Percentiles rank a stretch among this genome's conserved stretches.
Conservation (phyloP, 2,888 invertebrate genomes). For the Rhorus exstirpatorius region DNA sequence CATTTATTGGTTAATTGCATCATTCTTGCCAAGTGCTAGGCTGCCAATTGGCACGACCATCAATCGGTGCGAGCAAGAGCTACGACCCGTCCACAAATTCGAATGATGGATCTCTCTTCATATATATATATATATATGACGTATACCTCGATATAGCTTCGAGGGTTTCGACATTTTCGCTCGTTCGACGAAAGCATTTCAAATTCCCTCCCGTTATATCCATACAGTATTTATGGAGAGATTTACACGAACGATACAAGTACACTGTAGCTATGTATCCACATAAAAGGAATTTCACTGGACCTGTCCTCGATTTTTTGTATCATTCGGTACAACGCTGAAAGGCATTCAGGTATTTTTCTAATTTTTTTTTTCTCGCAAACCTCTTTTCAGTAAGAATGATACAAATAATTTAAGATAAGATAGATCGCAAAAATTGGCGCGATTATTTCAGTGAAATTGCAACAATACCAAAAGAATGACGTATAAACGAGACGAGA, state of each 20-base stretch:
- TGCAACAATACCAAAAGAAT: no score
- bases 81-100: conserved; percentile 73
- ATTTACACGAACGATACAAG: conserved; percentile 10
- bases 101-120: conserved; percentile 40
- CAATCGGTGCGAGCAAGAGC: conserved; percentile 79
- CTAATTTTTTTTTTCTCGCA: no score
- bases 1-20: conserved; percentile 85
- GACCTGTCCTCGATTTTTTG: background rate
- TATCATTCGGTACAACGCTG: background rate
- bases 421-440: no score
- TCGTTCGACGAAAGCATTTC: conserved; percentile 75
- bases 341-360: no score
- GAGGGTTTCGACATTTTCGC: conserved; percentile 71
- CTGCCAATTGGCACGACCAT: conserved; percentile 79
- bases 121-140: background rate
- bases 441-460: no score
- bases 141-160: conserved; percentile 25
- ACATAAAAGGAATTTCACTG: no score
- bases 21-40: conserved; percentile 82
- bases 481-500: no score
- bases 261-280: no score
- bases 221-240: conserved; percentile 5
- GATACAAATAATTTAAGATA: no score
- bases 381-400: no score
- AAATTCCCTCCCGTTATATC: conserved; percentile 42